These are phyloP conservation scores for Epinotia nisella DNA, from an alignment of 2,888 invertebrate species.

Conservation along the genomic window DNA sequence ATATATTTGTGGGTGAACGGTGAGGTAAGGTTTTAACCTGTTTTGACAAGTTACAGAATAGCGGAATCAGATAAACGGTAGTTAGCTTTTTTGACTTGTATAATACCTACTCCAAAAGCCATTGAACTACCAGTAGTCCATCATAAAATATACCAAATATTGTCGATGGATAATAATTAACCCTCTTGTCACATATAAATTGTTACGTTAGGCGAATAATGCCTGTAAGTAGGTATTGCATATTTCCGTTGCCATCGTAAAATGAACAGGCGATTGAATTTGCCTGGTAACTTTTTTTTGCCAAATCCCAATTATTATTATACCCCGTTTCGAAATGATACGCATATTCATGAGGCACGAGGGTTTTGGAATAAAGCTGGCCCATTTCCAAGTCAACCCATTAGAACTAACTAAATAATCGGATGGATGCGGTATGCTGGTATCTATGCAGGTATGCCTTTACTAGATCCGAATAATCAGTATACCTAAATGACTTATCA, in stretches of 20 bases:
- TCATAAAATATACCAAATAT: too few relatives aligned
- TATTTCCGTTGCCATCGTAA: neutral
- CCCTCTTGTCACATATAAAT: too few relatives aligned
- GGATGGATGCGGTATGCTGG: slow-evolving; percentile 22
- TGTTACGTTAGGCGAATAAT: too few relatives aligned
- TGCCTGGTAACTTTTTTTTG: slow-evolving; percentile 7
- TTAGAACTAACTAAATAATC: slow-evolving; percentile 26
- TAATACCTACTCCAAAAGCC: too few relatives aligned
- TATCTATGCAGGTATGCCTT: slow-evolving; percentile 20
- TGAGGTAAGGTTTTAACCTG: too few relatives aligned
- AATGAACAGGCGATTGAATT: neutral
- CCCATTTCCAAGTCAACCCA: slow-evolving; percentile 33
- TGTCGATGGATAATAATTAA: too few relatives aligned
- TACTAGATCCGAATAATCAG: slow-evolving; percentile 15
- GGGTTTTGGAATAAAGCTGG: slow-evolving; percentile 20
- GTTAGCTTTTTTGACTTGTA: too few relatives aligned
- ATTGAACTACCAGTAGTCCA: too few relatives aligned
- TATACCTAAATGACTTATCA: slow-evolving; percentile 3
- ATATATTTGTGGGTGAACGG: too few relatives aligned
- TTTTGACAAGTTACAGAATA: too few relatives aligned
- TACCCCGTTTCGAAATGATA: slow-evolving; percentile 16
- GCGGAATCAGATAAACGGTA: too few relatives aligned
- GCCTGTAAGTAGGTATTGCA: too few relatives aligned
- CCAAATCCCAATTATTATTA: slow-evolving; percentile 1
- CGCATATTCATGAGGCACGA: slow-evolving; percentile 25